Evolutionary conservation across 2,113 vertebrate species (phyloP).

Genomic region (Actenoides hombroni): DNA sequence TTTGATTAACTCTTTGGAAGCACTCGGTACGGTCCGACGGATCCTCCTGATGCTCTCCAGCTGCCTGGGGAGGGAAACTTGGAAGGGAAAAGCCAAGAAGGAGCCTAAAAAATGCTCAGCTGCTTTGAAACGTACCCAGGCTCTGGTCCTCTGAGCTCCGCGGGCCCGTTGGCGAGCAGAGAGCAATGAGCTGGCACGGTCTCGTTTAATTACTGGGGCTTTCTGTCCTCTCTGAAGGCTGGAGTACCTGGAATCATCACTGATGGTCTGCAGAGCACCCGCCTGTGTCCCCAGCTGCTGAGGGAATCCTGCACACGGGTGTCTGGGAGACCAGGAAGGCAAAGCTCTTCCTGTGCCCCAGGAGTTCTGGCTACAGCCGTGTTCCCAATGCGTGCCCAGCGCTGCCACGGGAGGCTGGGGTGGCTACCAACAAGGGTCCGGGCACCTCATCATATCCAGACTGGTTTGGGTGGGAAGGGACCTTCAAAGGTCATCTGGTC

Average conservation of each 20-base stretch:
- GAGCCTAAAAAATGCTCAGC: background rate
- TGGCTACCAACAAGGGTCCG: too few species aligned
- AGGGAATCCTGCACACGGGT: background rate
- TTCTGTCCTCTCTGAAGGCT: background rate
- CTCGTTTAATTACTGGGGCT: background rate
- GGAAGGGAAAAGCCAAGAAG: background rate
- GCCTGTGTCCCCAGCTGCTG: rapidly evolving
- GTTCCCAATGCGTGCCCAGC: rapidly evolving
- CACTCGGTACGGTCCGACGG: rapidly evolving
- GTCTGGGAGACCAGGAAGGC: background rate
- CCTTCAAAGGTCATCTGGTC: background rate
- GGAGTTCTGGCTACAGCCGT: rapidly evolving
- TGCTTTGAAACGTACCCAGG: background rate
- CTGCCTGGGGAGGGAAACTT: background rate
- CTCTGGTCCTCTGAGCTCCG: background rate
- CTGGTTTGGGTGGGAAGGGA: background rate
- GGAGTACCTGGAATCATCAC: background rate
- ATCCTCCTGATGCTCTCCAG: background rate
- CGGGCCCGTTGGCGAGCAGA: background rate
- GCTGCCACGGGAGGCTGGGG: too few species aligned
- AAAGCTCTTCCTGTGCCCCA: background rate
- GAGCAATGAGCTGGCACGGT: background rate
- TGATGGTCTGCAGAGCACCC: background rate
- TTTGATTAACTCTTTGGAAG: background rate
- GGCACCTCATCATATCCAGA: background rate